Conservation (phyloP, 1,140 invertebrate genomes). For the Philopotamus ludificatus region DNA sequence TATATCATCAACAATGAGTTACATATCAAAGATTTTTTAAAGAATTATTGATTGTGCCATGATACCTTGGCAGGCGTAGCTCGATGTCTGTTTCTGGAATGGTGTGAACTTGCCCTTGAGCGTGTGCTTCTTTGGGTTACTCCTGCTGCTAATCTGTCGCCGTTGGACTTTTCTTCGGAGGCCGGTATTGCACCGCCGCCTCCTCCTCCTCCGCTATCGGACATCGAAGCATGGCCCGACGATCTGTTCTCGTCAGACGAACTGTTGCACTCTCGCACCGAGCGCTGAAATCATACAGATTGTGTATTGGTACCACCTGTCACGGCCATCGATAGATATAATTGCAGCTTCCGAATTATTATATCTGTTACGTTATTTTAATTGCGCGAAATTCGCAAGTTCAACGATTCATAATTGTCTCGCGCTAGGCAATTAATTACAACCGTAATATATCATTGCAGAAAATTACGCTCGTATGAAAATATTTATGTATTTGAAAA, state of each 20-base stretch:
- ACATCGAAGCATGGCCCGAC: constrained; percentile 89
- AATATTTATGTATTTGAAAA: too few relatives aligned
- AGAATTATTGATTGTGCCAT: background rate
- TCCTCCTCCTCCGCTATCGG: constrained; percentile 70
- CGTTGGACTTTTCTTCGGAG: constrained; percentile 66
- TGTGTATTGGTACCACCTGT: too few relatives aligned
- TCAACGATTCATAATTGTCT: too few relatives aligned
- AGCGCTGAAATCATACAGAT: constrained; percentile 54
- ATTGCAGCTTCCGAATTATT: too few relatives aligned
- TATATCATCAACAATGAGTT: constrained; percentile 41
- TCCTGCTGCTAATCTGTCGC: constrained; percentile 67
- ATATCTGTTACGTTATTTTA: too few relatives aligned
- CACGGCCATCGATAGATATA: too few relatives aligned
- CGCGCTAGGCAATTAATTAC: too few relatives aligned
- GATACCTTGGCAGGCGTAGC: constrained; percentile 65
- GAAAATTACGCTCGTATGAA: too few relatives aligned
- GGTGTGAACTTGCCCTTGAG: constrained; percentile 54
- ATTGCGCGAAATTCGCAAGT: too few relatives aligned
- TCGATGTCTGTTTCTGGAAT: constrained; percentile 62
- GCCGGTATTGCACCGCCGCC: constrained; percentile 57
- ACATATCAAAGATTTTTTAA: constrained; percentile 5
- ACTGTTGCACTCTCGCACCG: constrained; percentile 79
- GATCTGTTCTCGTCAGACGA: constrained; percentile 86
- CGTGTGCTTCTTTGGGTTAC: constrained; percentile 61
- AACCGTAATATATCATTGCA: too few relatives aligned